Percentiles rank a stretch among this genome's conserved stretches.
phyloP scores from a whole-genome alignment of 2,888 invertebrate genomes.

The Ichneumon xanthorius region DNA sequence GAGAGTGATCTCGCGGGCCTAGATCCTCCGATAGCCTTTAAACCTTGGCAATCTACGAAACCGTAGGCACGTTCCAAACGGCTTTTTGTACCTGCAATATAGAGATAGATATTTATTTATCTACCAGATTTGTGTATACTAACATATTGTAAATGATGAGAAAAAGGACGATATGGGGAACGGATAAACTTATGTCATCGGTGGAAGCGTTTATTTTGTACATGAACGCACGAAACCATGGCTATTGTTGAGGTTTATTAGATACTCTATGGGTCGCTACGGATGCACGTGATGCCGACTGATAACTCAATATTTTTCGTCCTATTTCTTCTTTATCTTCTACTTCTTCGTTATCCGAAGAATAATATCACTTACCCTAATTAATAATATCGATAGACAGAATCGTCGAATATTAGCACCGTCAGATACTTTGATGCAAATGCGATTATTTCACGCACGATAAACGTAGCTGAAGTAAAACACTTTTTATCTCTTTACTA shows the following conservation, averaged over 20 bases:
- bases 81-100: slow-evolving; percentile 81
- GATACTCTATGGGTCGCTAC: background rate
- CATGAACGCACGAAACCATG: background rate
- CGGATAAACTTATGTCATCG: slow-evolving; percentile 1
- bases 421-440: background rate
- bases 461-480: background rate
- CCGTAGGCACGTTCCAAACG: slow-evolving; percentile 54
- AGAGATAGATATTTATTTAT: slow-evolving; percentile 79
- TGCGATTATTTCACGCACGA: slow-evolving; percentile 6
- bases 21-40: slow-evolving; percentile 59
- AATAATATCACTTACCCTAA: background rate
- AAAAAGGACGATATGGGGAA: slow-evolving; percentile 24
- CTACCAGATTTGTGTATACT: slow-evolving; percentile 74
- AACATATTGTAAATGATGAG: slow-evolving; percentile 67
- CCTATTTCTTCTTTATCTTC: background rate
- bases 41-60: slow-evolving; percentile 62
- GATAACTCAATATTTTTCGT: slow-evolving; percentile 8
- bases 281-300: background rate
- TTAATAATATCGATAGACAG: background rate
- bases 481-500: background rate
- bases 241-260: slow-evolving; percentile 3
- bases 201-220: slow-evolving; percentile 6
- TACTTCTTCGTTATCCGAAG: slow-evolving; percentile 6
- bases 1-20: slow-evolving; percentile 62
- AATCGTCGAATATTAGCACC: slow-evolving; percentile 14